phyloP scores from a whole-genome alignment of 2,888 invertebrate species.

The Cremastinae sp. region DNA sequence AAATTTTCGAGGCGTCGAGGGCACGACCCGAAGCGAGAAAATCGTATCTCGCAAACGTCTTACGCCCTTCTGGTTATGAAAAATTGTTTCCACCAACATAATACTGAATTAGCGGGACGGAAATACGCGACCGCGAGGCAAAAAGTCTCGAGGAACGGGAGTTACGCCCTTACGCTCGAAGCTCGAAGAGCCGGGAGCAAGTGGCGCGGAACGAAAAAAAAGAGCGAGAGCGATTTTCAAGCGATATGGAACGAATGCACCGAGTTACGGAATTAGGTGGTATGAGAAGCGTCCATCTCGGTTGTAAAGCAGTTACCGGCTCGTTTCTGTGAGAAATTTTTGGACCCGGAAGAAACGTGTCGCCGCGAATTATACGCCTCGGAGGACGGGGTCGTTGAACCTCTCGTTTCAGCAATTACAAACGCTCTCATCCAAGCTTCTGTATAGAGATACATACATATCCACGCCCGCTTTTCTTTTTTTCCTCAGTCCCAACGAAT shows the following conservation, averaged over 20 bases:
- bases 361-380: slow-evolving; percentile 63
- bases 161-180: too few relatives aligned
- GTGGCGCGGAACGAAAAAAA: not conserved
- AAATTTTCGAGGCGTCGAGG: slow-evolving; percentile 35
- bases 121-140: slow-evolving; percentile 40
- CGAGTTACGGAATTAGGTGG: slow-evolving; percentile 47
- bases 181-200: too few relatives aligned
- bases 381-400: slow-evolving; percentile 73
- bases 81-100: slow-evolving; percentile 58
- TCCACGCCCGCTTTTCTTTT: too few relatives aligned
- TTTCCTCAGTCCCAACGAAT: slow-evolving; percentile 71
- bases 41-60: not conserved
- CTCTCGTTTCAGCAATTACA: slow-evolving; percentile 42
- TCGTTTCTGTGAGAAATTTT: slow-evolving; percentile 43
- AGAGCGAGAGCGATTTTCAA: not conserved
- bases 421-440: not conserved
- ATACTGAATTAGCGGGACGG: slow-evolving; percentile 55
- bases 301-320: slow-evolving; percentile 11
- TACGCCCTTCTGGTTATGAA: too few relatives aligned
- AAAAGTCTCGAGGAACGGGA: too few relatives aligned
- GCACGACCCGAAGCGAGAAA: slow-evolving; percentile 37
- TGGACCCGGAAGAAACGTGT: slow-evolving; percentile 63
- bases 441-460: not conserved
- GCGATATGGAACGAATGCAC: slow-evolving; percentile 28
- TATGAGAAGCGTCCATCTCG: slow-evolving; percentile 29